These are phyloP conservation scores for Columba guinea DNA, from an alignment of 2,797 vertebrate species.

Conservation along the genomic window DNA sequence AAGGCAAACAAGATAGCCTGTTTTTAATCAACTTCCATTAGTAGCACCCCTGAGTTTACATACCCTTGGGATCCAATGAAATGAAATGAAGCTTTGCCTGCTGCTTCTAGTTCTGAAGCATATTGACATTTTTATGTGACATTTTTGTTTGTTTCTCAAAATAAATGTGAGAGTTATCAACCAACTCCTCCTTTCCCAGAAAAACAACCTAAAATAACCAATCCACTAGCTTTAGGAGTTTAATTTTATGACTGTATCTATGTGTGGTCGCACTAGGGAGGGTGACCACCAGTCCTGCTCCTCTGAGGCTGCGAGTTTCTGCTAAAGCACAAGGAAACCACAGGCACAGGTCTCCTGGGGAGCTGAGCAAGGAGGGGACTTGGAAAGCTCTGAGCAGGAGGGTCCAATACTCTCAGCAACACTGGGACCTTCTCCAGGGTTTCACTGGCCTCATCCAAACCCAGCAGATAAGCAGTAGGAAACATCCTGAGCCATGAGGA, in stretches of 20 bases:
- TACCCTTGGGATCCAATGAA: background rate
- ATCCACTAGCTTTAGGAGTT: background rate
- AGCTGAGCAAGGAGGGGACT: background rate
- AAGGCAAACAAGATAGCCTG: background rate
- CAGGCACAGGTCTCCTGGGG: background rate
- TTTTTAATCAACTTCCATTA: background rate
- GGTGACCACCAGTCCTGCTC: accelerated
- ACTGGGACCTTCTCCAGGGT: background rate
- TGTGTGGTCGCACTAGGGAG: too few relatives aligned
- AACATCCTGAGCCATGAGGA: background rate
- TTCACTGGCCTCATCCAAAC: background rate
- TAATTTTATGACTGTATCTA: background rate
- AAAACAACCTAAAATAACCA: background rate
- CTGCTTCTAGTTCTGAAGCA: background rate
- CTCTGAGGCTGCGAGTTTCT: background rate
- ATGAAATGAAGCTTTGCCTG: background rate
- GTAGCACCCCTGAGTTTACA: background rate
- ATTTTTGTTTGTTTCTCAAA: background rate
- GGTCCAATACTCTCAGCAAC: background rate
- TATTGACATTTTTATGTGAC: background rate
- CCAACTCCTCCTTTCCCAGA: background rate
- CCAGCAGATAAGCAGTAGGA: background rate
- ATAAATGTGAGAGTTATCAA: background rate
- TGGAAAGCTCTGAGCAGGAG: background rate
- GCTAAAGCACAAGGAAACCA: background rate